These are phyloP conservation scores for Macaria notata DNA, from an alignment of 2,888 invertebrate species.

Conservation along the genomic window DNA sequence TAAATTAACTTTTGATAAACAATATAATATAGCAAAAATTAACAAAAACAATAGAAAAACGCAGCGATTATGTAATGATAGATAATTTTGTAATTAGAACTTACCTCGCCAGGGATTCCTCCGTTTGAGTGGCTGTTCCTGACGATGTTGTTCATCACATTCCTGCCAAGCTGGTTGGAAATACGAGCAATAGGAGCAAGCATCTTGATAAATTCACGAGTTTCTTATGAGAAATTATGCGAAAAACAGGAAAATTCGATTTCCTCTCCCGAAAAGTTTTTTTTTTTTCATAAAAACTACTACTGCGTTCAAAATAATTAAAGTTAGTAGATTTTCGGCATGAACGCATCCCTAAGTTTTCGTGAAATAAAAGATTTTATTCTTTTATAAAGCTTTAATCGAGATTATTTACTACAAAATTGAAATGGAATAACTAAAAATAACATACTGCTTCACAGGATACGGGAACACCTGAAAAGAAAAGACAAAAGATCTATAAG, in stretches of 20 bases:
- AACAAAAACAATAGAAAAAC: constrained; percentile 40
- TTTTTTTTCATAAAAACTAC: constrained; percentile 51
- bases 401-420: constrained; percentile 26
- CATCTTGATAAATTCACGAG: constrained; percentile 54
- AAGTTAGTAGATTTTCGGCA: constrained; percentile 36
- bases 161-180: constrained; percentile 66
- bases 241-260: constrained; percentile 44
- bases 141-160: constrained; percentile 68
- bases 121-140: constrained; percentile 68
- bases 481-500: neutral
- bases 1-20: neutral
- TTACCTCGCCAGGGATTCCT: constrained; percentile 75
- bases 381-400: constrained; percentile 24
- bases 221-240: constrained; percentile 28
- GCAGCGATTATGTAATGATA: constrained; percentile 65
- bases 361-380: constrained; percentile 37
- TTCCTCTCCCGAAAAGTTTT: constrained; percentile 32
- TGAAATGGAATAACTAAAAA: constrained; percentile 16
- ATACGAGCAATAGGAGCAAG: constrained; percentile 64
- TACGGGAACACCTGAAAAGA: constrained; percentile 19
- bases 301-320: constrained; percentile 46
- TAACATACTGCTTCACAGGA: constrained; percentile 2
- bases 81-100: constrained; percentile 46
- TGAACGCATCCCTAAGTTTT: constrained; percentile 46
- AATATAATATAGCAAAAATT: constrained; percentile 1